Conservation (phyloP, 2,797 vertebrate species). For the Anguilla megastoma region DNA sequence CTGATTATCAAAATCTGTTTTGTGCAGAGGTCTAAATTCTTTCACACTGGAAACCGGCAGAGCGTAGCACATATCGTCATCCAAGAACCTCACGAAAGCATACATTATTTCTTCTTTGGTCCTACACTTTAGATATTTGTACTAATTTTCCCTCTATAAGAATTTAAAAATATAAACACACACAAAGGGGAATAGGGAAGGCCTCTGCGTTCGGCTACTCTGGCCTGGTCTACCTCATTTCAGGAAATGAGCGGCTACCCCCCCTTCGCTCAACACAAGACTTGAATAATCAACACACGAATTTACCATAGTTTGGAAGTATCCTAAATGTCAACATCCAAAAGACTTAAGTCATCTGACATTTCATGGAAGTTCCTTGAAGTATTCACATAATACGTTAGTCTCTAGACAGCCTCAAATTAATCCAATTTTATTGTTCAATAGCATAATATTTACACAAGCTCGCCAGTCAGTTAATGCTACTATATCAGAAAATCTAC, state of each 20-base stretch:
- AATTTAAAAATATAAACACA: conserved; percentile 75
- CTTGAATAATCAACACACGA: conserved; percentile 74
- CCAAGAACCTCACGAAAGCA: conserved; percentile 95
- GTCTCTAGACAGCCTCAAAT: neutral
- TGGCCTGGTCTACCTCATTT: conserved; percentile 78
- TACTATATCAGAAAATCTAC: neutral
- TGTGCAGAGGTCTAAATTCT: conserved; percentile 90
- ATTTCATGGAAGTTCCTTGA: conserved; percentile 6
- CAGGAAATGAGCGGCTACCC: conserved; percentile 58
- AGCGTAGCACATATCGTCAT: conserved; percentile 95
- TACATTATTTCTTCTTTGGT: conserved; percentile 82
- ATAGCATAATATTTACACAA: neutral
- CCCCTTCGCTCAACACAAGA: conserved; percentile 62
- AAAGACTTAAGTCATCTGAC: neutral
- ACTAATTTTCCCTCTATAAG: conserved; percentile 78
- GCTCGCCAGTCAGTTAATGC: neutral
- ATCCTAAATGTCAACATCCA: conserved; percentile 9
- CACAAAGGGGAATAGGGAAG: conserved; percentile 64
- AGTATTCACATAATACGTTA: neutral
- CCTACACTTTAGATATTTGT: conserved; percentile 72
- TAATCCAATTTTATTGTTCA: neutral
- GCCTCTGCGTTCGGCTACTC: conserved; percentile 86
- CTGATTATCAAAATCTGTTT: conserved; percentile 95
- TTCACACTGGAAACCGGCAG: conserved; percentile 88
- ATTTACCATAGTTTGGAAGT: conserved; percentile 5